These are phyloP conservation scores for Formica selysi DNA, from an alignment of 1,140 invertebrate genomes.

Conservation along the genomic window DNA sequence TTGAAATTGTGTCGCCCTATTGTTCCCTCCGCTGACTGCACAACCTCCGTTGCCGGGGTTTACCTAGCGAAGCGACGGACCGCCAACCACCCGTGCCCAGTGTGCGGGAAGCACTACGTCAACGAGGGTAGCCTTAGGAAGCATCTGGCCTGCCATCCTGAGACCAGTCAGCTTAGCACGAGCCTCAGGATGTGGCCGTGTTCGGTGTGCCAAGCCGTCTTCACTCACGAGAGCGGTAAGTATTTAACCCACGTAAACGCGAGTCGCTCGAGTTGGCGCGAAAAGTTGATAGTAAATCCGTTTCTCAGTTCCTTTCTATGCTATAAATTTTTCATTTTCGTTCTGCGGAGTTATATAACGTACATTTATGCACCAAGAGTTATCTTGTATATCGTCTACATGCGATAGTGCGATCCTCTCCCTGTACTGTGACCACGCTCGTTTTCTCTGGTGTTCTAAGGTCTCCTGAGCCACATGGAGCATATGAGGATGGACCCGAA, in stretches of 20 bases:
- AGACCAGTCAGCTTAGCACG: slow-evolving; percentile 94
- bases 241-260: slow-evolving; percentile 66
- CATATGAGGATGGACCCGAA: slow-evolving; percentile 99
- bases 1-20: slow-evolving; percentile 87
- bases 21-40: slow-evolving; percentile 87
- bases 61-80: slow-evolving; percentile 96
- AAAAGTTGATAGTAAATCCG: slow-evolving; percentile 17
- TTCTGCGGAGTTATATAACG: slow-evolving; percentile 33
- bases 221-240: slow-evolving; percentile 97
- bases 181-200: slow-evolving; percentile 97
- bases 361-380: not conserved
- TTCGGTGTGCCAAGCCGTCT: slow-evolving; percentile 97
- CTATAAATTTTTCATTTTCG: slow-evolving; percentile 47
- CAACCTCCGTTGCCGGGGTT: slow-evolving; percentile 87
- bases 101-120: slow-evolving; percentile 97
- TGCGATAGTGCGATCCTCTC: not conserved
- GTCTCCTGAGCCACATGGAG: slow-evolving; percentile 97
- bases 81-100: slow-evolving; percentile 96
- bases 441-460: slow-evolving; percentile 86
- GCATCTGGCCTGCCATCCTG: slow-evolving; percentile 96
- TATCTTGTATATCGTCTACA: not conserved
- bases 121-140: slow-evolving; percentile 97
- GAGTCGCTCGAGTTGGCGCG: slow-evolving; percentile 9
- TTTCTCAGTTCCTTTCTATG: slow-evolving; percentile 35
- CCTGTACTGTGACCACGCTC: slow-evolving; percentile 38